Percentiles rank a stretch among this genome's conserved stretches.
These are phyloP conservation scores for Atethmia centrago DNA, from an alignment of 2,888 invertebrate species.

Conservation along the genomic window DNA sequence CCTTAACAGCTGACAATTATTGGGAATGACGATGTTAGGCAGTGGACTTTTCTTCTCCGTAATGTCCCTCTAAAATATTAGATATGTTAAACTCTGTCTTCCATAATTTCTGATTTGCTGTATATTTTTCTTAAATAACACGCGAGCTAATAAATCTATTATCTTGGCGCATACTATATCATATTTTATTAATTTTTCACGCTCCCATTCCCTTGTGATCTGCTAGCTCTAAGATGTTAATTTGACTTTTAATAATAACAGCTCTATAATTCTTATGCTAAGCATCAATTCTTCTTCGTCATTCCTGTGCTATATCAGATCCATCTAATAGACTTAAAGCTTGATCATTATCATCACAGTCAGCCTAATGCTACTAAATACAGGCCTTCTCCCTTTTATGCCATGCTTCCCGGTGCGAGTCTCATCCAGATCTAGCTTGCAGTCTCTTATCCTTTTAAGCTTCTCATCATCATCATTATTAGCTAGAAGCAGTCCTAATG, in stretches of 20 bases:
- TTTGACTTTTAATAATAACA: background rate
- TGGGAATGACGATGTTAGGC: too few species aligned
- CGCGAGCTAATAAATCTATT: constrained; percentile 23
- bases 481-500: too few species aligned
- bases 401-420: too few species aligned
- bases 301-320: background rate
- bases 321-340: background rate
- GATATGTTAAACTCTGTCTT: too few species aligned
- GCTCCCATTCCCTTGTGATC: background rate
- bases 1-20: too few species aligned
- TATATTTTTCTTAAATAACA: constrained; percentile 19
- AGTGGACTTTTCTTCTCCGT: too few species aligned
- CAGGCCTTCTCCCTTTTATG: background rate
- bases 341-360: background rate
- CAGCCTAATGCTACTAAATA: accelerated
- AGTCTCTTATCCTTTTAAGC: too few species aligned
- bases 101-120: constrained; percentile 4
- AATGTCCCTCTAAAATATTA: too few species aligned
- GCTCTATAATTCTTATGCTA: background rate
- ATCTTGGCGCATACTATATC: background rate
- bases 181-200: constrained; percentile 13
- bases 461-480: too few species aligned
- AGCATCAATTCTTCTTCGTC: background rate
- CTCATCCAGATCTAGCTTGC: too few species aligned
- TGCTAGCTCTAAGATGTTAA: constrained; percentile 1